A percentile compares a stretch with the other conserved stretches of the same genome.
Conservation (phyloP, 2,113 vertebrate genomes). For the Ceyx margarethae region DNA sequence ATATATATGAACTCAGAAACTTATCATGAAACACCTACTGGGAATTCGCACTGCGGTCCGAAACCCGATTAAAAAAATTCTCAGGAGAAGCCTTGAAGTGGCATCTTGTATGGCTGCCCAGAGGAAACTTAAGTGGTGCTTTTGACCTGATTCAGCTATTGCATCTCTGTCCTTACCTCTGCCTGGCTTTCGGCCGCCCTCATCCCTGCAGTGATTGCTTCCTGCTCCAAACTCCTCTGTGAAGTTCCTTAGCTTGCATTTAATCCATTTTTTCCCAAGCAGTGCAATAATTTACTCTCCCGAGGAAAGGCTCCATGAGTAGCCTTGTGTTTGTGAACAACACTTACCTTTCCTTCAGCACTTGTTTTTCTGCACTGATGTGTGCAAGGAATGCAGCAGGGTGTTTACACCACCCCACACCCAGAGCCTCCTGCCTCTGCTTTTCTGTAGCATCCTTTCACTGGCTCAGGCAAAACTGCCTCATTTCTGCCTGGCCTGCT, state of each 20-base stretch:
- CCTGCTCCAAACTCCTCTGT: not conserved
- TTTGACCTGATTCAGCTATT: not conserved
- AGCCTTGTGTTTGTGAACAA: not conserved
- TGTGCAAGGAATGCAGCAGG: not conserved
- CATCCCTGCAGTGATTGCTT: not conserved
- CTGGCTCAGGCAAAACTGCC: not conserved
- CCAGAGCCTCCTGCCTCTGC: not conserved
- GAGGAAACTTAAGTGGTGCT: not conserved
- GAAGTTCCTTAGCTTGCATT: not conserved
- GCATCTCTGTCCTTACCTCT: not conserved
- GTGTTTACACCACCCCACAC: fast-evolving
- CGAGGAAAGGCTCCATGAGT: not conserved
- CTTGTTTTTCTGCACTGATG: not conserved
- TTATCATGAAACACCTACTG: not conserved
- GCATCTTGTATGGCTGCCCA: not conserved
- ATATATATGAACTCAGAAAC: not conserved
- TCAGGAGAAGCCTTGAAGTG: not conserved
- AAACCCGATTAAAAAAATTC: not conserved
- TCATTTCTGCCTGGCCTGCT: not conserved
- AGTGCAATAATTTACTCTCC: not conserved
- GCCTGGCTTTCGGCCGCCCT: not conserved
- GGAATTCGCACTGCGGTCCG: not conserved
- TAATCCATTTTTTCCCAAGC: not conserved
- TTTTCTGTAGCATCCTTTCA: not conserved
- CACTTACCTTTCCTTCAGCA: not conserved